Conservation (phyloP, 1,140 invertebrate genomes). For the Trialeurodes vaporariorum region DNA sequence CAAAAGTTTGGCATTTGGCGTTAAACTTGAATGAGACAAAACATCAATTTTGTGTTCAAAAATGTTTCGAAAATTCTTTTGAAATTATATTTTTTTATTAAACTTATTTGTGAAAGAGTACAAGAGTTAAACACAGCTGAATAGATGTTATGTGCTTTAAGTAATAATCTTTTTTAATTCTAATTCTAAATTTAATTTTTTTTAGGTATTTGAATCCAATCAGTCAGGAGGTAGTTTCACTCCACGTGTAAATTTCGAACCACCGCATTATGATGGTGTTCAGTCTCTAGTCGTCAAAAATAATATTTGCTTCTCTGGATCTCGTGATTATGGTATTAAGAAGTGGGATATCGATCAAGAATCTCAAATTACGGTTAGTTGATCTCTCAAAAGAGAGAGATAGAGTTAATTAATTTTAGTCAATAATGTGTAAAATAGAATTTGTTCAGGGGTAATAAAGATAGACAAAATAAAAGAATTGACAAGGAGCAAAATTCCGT, state of each 20-base stretch:
- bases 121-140: too few relatives aligned
- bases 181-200: too few relatives aligned
- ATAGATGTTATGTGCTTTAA: too few relatives aligned
- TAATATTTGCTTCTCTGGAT: slow-evolving; percentile 65
- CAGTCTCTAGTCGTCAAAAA: slow-evolving; percentile 59
- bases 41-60: too few relatives aligned
- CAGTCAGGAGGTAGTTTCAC: slow-evolving; percentile 42
- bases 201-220: slow-evolving; percentile 46
- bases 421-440: neutral
- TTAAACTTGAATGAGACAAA: too few relatives aligned
- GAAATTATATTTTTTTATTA: too few relatives aligned
- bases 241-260: slow-evolving; percentile 60
- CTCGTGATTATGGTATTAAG: slow-evolving; percentile 78
- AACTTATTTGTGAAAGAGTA: too few relatives aligned
- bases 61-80: too few relatives aligned
- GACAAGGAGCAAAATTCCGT: neutral
- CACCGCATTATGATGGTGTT: slow-evolving; percentile 86
- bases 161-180: too few relatives aligned
- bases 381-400: neutral
- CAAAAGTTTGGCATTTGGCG: too few relatives aligned
- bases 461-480: neutral
- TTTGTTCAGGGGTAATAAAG: neutral
- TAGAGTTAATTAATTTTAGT: neutral
- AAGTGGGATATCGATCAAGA: slow-evolving; percentile 65
- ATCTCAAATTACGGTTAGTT: slow-evolving; percentile 49